Percentiles rank a stretch among this genome's conserved stretches.
Evolutionary conservation across 1,140 invertebrate species (phyloP).

Genomic region (Drosophila oshimai): DNA sequence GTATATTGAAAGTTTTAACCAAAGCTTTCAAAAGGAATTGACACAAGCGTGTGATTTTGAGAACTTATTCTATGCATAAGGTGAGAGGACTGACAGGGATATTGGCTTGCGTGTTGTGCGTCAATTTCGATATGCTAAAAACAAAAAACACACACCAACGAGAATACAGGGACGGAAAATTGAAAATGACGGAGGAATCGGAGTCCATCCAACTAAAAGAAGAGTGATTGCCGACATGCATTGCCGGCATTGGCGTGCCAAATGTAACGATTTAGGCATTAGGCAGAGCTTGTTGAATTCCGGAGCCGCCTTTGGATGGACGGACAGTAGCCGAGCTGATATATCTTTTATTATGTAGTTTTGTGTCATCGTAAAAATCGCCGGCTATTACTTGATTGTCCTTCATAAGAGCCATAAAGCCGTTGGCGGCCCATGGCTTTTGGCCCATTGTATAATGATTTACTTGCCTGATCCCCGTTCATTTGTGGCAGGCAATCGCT

Average conservation of each 20-base stretch:
- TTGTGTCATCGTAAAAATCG: slow-evolving; percentile 77
- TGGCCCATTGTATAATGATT: slow-evolving; percentile 75
- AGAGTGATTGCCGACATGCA: slow-evolving; percentile 72
- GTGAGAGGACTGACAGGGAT: background rate
- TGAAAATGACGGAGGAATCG: slow-evolving; percentile 59
- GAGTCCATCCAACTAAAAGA: slow-evolving; percentile 43
- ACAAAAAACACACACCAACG: background rate
- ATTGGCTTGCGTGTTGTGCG: slow-evolving; percentile 47
- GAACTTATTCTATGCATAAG: slow-evolving; percentile 16
- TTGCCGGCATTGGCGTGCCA: slow-evolving; percentile 59
- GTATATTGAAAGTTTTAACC: rapidly evolving
- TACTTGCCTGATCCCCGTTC: slow-evolving; percentile 56
- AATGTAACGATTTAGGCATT: slow-evolving; percentile 59
- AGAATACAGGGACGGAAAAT: slow-evolving; percentile 24
- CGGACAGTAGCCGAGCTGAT: slow-evolving; percentile 44
- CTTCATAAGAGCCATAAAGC: slow-evolving; percentile 73
- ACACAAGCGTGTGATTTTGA: slow-evolving; percentile 15
- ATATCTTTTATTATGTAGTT: slow-evolving; percentile 80
- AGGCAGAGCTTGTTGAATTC: slow-evolving; percentile 53
- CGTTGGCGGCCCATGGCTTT: slow-evolving; percentile 55
- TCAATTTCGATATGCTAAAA: slow-evolving; percentile 34
- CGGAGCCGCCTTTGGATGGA: background rate
- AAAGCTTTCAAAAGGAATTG: background rate
- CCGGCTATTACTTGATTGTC: slow-evolving; percentile 78
- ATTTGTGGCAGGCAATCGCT: slow-evolving; percentile 45